Base-by-base conservation (phyloP, 2,888 invertebrate species). In the Crossocerus cetratus region DNA sequence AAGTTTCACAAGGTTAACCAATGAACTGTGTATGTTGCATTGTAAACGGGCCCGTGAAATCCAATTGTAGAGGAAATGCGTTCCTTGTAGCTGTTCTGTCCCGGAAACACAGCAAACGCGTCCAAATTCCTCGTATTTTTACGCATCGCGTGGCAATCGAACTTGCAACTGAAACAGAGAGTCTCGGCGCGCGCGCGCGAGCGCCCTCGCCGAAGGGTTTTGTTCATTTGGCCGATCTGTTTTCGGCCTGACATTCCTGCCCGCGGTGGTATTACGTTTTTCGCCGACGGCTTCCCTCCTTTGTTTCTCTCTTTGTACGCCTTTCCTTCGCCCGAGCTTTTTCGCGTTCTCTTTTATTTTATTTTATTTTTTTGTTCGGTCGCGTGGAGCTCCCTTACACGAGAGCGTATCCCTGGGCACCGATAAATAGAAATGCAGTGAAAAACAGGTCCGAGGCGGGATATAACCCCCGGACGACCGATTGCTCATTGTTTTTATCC, bases 401-500 rank as follows among this genome's bases (percentile, higher is more conserved):
- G 23, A 32, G 49, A 49, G 22, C 60, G 62, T 23, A 71, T 80
- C 79, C 66, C 74, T 42, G 55, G 75, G 58, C 68, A 59, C 64
- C 77, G 72, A 81, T 81, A 82, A 82, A 82, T 81, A 82, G 72
- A 73, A 79, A 79, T 59, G 67, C 71, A 69, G 42, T 13, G 66
- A 72, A 77, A 81, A 83, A 79, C 67, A 56, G 53, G 57, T 16
- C 57, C 32, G 13, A 57, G 65, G 63, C 62, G 64, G 76, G 55
- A 71, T 74, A 75, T 73, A 79, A 76, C 57, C 72, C 67, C 67
- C 22, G 54, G 66, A 75, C 70, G 69, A 74, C 60, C 74, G 69
- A 79, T 82, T 82, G 81, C 69, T 82, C 79, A 79, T 77, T 79
- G 78, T 82, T 82, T 83, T 82, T 79, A 42, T 68, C 23, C 21